These are phyloP conservation scores for Folsomia candida DNA, from an alignment of 2,888 invertebrate genomes.

Conservation along the genomic window DNA sequence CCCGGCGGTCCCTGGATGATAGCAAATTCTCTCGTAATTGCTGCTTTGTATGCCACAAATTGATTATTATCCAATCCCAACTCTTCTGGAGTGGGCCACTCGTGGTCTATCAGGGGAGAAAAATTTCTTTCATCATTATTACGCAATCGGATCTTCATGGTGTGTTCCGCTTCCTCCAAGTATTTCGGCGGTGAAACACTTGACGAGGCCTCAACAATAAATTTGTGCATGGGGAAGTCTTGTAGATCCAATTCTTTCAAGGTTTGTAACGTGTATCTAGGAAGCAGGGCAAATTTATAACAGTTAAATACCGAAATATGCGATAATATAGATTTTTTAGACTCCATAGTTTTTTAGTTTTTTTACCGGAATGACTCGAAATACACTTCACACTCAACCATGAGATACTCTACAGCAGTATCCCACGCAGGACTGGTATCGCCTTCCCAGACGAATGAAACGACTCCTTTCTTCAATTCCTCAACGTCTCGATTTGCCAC, in stretches of 20 bases:
- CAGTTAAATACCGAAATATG: no score
- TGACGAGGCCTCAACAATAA: constrained; percentile 62
- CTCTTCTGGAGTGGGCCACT: constrained; percentile 58
- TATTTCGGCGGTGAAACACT: constrained; percentile 55
- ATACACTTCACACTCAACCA: constrained; percentile 76
- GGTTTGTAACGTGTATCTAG: constrained; percentile 40
- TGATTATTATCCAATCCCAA: constrained; percentile 67
- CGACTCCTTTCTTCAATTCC: constrained; percentile 62
- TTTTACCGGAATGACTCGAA: constrained; percentile 77
- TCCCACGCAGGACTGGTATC: constrained; percentile 33
- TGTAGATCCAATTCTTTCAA: constrained; percentile 61
- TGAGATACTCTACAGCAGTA: constrained; percentile 57
- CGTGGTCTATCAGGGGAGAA: constrained; percentile 24
- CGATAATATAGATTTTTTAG: neutral
- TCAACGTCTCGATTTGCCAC: constrained; percentile 62
- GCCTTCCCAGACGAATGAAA: constrained; percentile 52
- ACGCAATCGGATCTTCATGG: constrained; percentile 20
- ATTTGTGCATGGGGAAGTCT: constrained; percentile 67
- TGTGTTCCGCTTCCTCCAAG: constrained; percentile 45
- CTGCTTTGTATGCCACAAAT: constrained; percentile 64
- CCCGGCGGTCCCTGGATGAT: constrained; percentile 83
- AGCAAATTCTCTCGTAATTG: constrained; percentile 69
- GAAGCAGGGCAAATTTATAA: no score
- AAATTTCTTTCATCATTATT: constrained; percentile 19
- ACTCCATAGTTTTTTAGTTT: neutral